Conservation (phyloP, 2,113 vertebrate genomes). For the Lonchura striata region DNA sequence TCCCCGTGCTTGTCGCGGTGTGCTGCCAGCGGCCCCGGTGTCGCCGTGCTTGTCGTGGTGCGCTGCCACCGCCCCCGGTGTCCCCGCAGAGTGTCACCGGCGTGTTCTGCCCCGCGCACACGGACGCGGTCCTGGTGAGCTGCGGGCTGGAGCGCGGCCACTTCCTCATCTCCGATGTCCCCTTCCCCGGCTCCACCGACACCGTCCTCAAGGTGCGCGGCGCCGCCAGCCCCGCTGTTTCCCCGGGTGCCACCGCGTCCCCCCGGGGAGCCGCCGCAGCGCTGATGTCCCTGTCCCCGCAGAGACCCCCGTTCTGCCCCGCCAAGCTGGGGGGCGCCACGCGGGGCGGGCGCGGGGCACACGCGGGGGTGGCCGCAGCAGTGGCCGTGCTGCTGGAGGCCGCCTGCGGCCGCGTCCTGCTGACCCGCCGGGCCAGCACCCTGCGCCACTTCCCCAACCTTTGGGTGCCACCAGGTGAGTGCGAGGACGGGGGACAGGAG, state of each 20-base stretch:
- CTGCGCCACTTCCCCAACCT: neutral
- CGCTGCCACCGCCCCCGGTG: neutral
- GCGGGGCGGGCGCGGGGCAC: neutral
- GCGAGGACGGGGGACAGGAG: neutral
- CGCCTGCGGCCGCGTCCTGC: neutral
- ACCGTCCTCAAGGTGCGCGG: neutral
- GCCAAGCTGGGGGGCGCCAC: neutral
- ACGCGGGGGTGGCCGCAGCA: fast-evolving
- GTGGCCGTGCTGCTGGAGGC: neutral
- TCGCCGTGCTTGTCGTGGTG: neutral
- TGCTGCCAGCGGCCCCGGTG: no score
- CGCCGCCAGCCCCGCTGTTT: neutral
- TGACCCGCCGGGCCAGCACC: neutral
- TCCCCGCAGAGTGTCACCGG: neutral
- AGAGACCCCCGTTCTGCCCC: neutral
- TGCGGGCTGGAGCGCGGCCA: neutral
- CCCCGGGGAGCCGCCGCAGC: neutral
- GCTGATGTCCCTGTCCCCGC: neutral
- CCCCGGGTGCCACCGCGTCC: neutral
- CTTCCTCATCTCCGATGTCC: neutral
- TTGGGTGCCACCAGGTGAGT: neutral
- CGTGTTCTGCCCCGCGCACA: neutral
- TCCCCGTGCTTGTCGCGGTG: no score
- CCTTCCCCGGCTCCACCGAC: neutral
- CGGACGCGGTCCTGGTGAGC: neutral